These are phyloP conservation scores for Rhabdornis inornatus DNA, from an alignment of 2,113 vertebrate species.

Conservation along the genomic window DNA sequence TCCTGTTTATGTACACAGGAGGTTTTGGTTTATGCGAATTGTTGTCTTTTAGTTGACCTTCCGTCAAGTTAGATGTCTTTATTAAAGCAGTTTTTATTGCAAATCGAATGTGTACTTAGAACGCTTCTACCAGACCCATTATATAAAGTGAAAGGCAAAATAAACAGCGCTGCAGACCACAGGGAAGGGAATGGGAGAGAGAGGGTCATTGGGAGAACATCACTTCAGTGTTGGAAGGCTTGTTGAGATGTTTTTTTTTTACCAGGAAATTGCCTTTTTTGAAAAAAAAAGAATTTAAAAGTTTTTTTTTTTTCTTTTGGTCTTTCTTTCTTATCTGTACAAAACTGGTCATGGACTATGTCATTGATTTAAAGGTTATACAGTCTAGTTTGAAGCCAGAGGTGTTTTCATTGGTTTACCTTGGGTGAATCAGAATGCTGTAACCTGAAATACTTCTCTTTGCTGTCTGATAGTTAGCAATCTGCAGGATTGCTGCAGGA, in stretches of 20 bases:
- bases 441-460: neutral
- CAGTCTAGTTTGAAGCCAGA: neutral
- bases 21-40: conserved; percentile 48
- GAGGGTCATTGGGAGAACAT: neutral
- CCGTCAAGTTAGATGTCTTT: conserved; percentile 45
- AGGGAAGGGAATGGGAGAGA: neutral
- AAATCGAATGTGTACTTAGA: conserved; percentile 54
- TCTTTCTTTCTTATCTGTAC: neutral
- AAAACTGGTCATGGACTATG: neutral
- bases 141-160: conserved; percentile 28
- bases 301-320: neutral
- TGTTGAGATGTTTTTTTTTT: neutral
- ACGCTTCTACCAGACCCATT: conserved; percentile 35
- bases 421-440: neutral
- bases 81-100: conserved; percentile 60
- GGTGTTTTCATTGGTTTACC: neutral
- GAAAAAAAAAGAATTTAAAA: neutral
- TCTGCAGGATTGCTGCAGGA: neutral
- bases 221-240: neutral
- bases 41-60: conserved; percentile 44
- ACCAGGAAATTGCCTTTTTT: neutral
- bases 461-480: neutral
- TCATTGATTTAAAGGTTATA: neutral
- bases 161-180: neutral
- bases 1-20: conserved; percentile 53